Conservation (phyloP, 2,113 vertebrate genomes). For the Melozone crissalis region DNA sequence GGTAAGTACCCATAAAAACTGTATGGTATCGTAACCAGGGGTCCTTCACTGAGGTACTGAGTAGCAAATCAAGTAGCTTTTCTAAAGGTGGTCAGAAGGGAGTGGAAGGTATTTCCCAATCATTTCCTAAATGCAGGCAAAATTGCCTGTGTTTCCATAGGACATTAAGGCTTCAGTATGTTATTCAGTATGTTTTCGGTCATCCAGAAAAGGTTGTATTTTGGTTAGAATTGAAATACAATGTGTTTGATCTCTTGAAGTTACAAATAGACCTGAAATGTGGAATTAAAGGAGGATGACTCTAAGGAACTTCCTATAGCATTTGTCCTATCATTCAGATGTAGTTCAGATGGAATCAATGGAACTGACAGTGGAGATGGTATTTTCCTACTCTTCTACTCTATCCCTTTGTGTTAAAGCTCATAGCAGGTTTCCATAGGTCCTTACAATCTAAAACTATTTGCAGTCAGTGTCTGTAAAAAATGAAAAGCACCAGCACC, state of each 20-base stretch:
- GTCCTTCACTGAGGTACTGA: background rate
- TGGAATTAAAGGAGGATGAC: background rate
- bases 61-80: background rate
- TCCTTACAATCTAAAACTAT: background rate
- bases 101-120: background rate
- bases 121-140: background rate
- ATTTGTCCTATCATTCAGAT: background rate
- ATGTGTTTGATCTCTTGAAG: background rate
- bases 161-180: background rate
- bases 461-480: background rate
- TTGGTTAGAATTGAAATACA: background rate
- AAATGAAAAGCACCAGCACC: background rate
- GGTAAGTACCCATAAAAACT: background rate
- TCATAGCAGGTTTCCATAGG: background rate
- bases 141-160: background rate
- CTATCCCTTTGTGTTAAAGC: background rate
- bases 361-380: background rate
- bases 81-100: background rate
- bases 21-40: background rate
- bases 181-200: background rate
- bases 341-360: background rate
- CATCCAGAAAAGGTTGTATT: background rate
- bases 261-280: background rate
- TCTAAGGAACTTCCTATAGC: background rate
- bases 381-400: background rate